Evolutionary conservation across 2,888 invertebrate species (phyloP).

Genomic region (Tachina lurida): DNA sequence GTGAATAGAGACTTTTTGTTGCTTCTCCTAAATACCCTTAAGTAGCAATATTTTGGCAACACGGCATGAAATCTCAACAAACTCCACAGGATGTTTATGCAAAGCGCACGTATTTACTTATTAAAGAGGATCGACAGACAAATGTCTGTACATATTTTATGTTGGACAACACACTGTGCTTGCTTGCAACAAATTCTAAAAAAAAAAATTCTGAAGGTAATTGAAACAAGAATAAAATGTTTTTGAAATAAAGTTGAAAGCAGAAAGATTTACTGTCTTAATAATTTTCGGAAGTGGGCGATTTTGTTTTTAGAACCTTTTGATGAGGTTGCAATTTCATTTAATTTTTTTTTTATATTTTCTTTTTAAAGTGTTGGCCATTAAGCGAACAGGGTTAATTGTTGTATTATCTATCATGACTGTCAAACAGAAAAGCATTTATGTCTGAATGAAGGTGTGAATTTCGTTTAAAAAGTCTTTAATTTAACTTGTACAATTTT

Average conservation of each 20-base stretch:
- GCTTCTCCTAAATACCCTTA: conserved; percentile 75
- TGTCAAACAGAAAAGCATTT: conserved; percentile 11
- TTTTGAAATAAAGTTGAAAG: background rate
- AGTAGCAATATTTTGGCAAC: conserved; percentile 75
- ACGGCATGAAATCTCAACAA: conserved; percentile 77
- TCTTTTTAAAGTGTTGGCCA: conserved; percentile 34
- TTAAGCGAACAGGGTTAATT: conserved; percentile 35
- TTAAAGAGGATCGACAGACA: conserved; percentile 31
- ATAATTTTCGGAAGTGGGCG: conserved; percentile 49
- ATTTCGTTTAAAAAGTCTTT: conserved; percentile 32
- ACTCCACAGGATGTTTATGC: conserved; percentile 74
- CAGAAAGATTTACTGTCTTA: conserved; percentile 34
- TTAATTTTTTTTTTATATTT: conserved; percentile 17
- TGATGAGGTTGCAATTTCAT: background rate
- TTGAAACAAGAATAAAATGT: conserved; percentile 1
- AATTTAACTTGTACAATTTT: background rate
- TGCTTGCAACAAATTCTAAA: background rate
- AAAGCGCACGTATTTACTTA: conserved; percentile 48
- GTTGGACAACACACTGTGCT: conserved; percentile 48
- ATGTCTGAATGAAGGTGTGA: conserved; percentile 32
- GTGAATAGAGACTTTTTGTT: conserved; percentile 33
- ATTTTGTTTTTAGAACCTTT: conserved; percentile 8
- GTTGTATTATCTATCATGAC: background rate
- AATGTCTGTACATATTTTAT: background rate
- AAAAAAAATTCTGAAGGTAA: conserved; percentile 15